Percentiles rank a stretch among this genome's conserved stretches.
Evolutionary conservation across 1,140 invertebrate species (phyloP).

Genomic region (Drosophila saltans): DNA sequence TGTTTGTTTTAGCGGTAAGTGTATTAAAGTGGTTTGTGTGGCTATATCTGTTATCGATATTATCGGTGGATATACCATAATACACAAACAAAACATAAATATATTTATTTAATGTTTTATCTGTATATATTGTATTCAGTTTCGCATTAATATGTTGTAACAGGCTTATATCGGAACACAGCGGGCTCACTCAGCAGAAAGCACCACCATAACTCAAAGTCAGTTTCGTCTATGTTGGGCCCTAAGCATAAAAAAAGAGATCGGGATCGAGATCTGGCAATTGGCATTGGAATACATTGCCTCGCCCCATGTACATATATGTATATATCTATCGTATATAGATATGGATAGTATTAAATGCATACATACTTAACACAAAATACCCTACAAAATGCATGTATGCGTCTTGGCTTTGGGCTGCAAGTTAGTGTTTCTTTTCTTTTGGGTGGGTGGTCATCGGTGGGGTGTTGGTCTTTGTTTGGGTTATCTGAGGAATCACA

Average conservation of each 20-base stretch:
- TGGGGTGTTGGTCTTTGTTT: constrained; percentile 12
- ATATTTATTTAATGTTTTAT: constrained; percentile 48
- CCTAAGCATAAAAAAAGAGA: constrained; percentile 56
- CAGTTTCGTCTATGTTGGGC: constrained; percentile 79
- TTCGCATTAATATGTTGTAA: constrained; percentile 42
- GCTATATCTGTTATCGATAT: constrained; percentile 40
- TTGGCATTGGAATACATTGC: background rate
- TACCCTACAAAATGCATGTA: constrained; percentile 22
- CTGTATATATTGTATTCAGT: constrained; percentile 61
- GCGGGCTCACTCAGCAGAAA: constrained; percentile 80
- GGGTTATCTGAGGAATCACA: constrained; percentile 19
- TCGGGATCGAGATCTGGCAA: constrained; percentile 1
- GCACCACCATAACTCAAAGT: constrained; percentile 83
- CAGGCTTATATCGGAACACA: constrained; percentile 61
- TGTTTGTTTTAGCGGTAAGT: background rate
- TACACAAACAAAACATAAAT: constrained; percentile 72
- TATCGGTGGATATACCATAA: constrained; percentile 61
- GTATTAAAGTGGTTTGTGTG: constrained; percentile 8
- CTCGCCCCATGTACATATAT: background rate
- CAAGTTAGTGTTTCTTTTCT: constrained; percentile 48
- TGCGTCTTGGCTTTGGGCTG: constrained; percentile 69
- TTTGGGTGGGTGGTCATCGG: too few species aligned
- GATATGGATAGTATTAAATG: background rate
- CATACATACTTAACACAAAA: constrained; percentile 10
- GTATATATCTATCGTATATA: too few species aligned